Percentiles rank a stretch among this genome's conserved stretches.
phyloP scores from a whole-genome alignment of 2,113 vertebrate genomes.

The Gallinago undulata region DNA sequence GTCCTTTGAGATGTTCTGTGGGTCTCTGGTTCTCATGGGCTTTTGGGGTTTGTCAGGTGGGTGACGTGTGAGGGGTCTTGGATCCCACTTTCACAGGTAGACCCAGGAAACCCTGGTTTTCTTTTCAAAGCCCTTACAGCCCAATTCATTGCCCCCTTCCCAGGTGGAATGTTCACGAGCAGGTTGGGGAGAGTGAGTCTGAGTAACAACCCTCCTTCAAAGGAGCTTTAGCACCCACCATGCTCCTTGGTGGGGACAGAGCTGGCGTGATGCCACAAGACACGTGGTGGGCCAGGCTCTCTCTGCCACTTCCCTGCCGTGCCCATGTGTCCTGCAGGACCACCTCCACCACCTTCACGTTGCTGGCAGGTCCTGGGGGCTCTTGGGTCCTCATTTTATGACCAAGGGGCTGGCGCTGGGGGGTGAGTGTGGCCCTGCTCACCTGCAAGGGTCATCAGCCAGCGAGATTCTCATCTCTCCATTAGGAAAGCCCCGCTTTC shows the following conservation, averaged over 20 bases:
- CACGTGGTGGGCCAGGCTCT: no score
- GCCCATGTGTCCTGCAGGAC: rapidly evolving
- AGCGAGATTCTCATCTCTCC: background rate
- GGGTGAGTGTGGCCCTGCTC: rapidly evolving
- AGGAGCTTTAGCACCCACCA: background rate
- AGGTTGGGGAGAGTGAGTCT: background rate
- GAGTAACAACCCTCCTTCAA: background rate
- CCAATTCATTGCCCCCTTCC: background rate
- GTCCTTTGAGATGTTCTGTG: background rate
- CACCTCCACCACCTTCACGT: background rate
- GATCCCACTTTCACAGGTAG: background rate
- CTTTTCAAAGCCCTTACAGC: background rate
- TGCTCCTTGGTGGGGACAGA: rapidly evolving
- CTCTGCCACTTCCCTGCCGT: background rate
- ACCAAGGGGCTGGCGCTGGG: background rate
- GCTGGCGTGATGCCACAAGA: background rate
- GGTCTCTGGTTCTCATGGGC: background rate
- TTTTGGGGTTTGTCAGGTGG: background rate
- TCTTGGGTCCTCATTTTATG: background rate
- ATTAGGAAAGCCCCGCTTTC: background rate
- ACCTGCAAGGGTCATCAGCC: background rate
- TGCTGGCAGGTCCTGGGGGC: background rate
- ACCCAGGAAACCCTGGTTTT: background rate
- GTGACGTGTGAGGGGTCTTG: background rate
- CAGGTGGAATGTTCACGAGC: rapidly evolving